These are phyloP conservation scores for Crotalus viridis DNA, from an alignment of 2,113 vertebrate species.

Conservation along the genomic window DNA sequence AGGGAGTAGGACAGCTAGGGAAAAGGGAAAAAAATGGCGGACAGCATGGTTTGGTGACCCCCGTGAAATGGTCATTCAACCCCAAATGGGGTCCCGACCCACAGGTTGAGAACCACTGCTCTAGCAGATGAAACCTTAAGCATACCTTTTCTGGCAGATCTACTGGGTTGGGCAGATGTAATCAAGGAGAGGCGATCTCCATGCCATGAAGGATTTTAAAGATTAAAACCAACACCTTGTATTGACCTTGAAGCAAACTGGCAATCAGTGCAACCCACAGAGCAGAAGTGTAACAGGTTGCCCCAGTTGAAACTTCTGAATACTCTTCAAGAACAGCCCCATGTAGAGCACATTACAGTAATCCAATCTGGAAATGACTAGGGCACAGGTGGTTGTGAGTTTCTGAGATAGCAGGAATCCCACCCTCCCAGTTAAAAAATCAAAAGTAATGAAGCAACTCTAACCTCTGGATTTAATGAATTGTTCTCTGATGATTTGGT, in stretches of 20 bases:
- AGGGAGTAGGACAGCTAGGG: too few relatives aligned
- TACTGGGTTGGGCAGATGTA: not conserved
- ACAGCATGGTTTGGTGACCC: too few relatives aligned
- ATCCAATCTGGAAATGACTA: not conserved
- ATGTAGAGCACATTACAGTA: not conserved
- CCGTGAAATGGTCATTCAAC: too few relatives aligned
- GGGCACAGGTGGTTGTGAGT: not conserved
- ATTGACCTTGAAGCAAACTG: not conserved
- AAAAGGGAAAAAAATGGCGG: too few relatives aligned
- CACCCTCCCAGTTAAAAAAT: not conserved
- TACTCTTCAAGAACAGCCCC: not conserved
- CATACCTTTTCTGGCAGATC: not conserved
- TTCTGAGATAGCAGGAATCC: not conserved
- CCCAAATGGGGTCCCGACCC: too few relatives aligned
- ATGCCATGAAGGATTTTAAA: not conserved
- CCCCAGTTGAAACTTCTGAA: too few relatives aligned
- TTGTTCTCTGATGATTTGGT: constrained; percentile 97
- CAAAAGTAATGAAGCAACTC: constrained; percentile 29
- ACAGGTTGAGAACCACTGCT: not conserved
- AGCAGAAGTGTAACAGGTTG: not conserved
- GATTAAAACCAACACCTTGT: not conserved
- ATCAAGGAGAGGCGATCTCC: not conserved
- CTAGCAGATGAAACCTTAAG: not conserved
- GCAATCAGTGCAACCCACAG: not conserved
- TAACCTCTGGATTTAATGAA: constrained; percentile 91